These are phyloP conservation scores for Oreocharis arfaki DNA, from an alignment of 2,113 vertebrate genomes.

Conservation along the genomic window DNA sequence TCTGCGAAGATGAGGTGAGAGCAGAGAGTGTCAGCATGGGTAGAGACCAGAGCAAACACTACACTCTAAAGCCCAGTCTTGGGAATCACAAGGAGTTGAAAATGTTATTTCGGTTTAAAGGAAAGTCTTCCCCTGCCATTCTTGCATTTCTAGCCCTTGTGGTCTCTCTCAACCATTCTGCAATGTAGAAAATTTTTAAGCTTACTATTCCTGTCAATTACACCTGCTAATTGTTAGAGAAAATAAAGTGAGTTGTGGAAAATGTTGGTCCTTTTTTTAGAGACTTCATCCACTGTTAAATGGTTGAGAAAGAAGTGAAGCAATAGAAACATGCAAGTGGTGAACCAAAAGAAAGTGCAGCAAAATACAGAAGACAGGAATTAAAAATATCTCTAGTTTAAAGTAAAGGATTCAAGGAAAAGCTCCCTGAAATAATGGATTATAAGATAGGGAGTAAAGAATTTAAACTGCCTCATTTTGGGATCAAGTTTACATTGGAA, in stretches of 20 bases:
- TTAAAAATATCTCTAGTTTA: background rate
- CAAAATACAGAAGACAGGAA: background rate
- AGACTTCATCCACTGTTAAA: background rate
- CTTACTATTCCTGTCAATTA: background rate
- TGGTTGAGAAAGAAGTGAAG: background rate
- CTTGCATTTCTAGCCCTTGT: background rate
- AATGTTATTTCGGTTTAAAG: background rate
- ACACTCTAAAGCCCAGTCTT: background rate
- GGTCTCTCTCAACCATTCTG: background rate
- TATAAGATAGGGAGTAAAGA: background rate
- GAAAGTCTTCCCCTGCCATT: background rate
- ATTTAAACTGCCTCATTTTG: background rate
- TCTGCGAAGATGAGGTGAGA: slow-evolving; percentile 25
- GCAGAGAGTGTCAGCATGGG: background rate
- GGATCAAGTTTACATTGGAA: background rate
- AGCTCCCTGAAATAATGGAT: background rate
- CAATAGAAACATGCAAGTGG: background rate
- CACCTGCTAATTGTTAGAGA: background rate
- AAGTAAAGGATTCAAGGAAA: background rate
- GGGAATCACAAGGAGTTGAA: background rate
- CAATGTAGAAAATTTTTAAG: background rate
- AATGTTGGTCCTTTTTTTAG: background rate
- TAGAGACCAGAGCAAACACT: background rate
- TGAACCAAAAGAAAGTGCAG: background rate
- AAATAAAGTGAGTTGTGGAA: background rate